Conservation (phyloP, 2,113 vertebrate genomes). For the Pseudopipra pipra region DNA sequence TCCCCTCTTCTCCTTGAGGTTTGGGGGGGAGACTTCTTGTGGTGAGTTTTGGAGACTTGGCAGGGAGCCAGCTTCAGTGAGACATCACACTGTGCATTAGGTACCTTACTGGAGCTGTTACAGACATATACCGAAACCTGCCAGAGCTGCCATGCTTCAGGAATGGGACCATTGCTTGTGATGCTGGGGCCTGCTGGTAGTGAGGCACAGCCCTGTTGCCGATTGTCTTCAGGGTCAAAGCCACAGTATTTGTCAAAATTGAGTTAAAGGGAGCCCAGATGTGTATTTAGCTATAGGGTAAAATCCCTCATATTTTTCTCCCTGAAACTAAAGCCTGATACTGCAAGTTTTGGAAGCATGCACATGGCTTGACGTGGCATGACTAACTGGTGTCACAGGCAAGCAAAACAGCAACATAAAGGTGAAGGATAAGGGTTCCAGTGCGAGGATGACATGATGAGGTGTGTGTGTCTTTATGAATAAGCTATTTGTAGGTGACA, state of each 20-base stretch:
- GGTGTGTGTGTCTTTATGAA: not conserved
- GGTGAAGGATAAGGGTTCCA: not conserved
- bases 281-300: not conserved
- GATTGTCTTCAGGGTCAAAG: not conserved
- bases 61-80: not conserved
- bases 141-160: not conserved
- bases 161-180: not conserved
- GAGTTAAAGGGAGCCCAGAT: not conserved
- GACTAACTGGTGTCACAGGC: not conserved
- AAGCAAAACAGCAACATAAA: not conserved
- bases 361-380: fast-evolving
- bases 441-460: not conserved
- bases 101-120: not conserved
- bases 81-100: fast-evolving
- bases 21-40: too few species aligned
- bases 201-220: not conserved
- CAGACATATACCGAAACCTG: not conserved
- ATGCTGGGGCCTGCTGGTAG: not conserved
- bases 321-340: not conserved
- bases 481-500: not conserved
- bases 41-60: too few species aligned
- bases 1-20: too few species aligned
- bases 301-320: not conserved
- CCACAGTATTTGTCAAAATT: not conserved
- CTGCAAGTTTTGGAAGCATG: not conserved